Percentiles rank a stretch among this genome's conserved stretches.
Evolutionary conservation across 1,140 invertebrate genomes (phyloP).

Genomic region (Pomacea maculata): DNA sequence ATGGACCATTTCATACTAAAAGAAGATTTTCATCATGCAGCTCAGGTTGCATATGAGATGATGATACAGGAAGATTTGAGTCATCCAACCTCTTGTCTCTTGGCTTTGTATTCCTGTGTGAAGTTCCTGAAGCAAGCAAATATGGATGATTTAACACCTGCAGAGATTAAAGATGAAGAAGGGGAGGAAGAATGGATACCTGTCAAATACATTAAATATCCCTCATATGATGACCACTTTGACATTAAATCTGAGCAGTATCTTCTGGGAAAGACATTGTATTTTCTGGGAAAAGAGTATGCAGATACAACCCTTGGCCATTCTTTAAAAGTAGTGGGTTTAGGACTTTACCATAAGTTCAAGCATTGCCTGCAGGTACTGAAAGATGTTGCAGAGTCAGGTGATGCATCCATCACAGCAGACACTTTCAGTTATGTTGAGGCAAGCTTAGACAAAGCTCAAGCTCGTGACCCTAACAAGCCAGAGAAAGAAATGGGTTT

Average conservation of each 20-base stretch:
- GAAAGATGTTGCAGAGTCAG: conserved; percentile 27
- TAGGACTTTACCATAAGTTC: conserved; percentile 56
- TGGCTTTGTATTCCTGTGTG: conserved; percentile 63
- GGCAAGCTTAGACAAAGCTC: conserved; percentile 38
- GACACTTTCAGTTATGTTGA: conserved; percentile 40
- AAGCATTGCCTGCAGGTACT: conserved; percentile 39
- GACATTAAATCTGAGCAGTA: conserved; percentile 53
- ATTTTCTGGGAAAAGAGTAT: background rate
- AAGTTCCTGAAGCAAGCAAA: conserved; percentile 26
- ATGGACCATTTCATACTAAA: conserved; percentile 81
- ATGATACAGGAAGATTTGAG: conserved; percentile 90
- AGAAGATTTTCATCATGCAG: conserved; percentile 76
- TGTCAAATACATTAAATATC: conserved; percentile 42
- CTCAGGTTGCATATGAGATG: conserved; percentile 78
- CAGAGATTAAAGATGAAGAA: conserved; percentile 21
- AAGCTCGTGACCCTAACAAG: conserved; percentile 42
- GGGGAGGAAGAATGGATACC: conserved; percentile 46
- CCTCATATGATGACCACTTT: conserved; percentile 59
- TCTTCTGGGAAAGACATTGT: conserved; percentile 53
- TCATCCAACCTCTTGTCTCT: conserved; percentile 75
- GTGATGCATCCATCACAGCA: conserved; percentile 20
- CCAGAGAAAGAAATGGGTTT: conserved; percentile 42
- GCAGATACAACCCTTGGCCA: background rate
- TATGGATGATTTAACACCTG: conserved; percentile 25
- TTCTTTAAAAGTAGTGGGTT: conserved; percentile 45